Evolutionary conservation across 2,888 invertebrate genomes (phyloP).

Genomic region (Morinoia aosen): DNA sequence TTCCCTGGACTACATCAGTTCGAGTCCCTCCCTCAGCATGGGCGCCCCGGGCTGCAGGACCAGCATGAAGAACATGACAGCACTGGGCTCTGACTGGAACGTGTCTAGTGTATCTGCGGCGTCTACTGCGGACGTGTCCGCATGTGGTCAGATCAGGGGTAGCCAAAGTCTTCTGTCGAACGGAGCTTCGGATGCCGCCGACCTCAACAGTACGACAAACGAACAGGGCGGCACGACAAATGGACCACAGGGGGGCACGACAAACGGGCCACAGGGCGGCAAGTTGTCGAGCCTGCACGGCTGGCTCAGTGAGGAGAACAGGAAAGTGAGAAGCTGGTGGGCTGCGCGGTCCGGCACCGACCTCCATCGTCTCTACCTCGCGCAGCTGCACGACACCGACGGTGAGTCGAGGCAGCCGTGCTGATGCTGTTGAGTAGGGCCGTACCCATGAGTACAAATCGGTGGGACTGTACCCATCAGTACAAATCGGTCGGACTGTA

Average conservation of each 20-base stretch:
- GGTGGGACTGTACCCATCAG: conserved; percentile 61
- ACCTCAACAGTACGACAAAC: background rate
- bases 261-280: conserved; percentile 47
- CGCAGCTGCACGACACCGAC: conserved; percentile 64
- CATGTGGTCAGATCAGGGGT: background rate
- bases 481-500: conserved; percentile 54
- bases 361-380: conserved; percentile 63
- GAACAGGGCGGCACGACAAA: background rate
- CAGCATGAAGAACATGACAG: conserved; percentile 23
- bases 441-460: background rate
- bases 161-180: background rate
- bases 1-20: background rate
- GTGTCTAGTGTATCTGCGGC: background rate
- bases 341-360: conserved; percentile 65
- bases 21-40: background rate
- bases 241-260: background rate
- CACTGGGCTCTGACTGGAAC: conserved; percentile 7
- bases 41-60: background rate
- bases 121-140: background rate
- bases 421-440: too few species aligned
- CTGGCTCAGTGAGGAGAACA: conserved; percentile 65
- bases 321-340: conserved; percentile 66
- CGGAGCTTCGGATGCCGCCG: background rate
- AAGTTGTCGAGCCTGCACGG: conserved; percentile 65
- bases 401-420: conserved; percentile 55